Conservation (phyloP, 2,113 vertebrate species). For the Micromys minutus region DNA sequence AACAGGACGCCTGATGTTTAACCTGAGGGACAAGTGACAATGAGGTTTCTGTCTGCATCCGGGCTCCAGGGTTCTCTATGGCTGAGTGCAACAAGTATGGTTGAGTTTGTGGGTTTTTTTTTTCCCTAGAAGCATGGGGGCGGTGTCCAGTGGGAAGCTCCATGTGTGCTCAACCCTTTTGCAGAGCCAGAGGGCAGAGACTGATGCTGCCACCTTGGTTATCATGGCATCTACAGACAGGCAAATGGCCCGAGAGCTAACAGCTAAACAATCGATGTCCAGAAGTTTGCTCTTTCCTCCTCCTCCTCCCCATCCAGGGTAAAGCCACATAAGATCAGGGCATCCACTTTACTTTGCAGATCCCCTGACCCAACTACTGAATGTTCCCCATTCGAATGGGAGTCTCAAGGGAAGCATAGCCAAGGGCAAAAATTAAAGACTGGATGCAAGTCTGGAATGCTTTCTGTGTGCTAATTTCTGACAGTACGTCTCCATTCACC, state of each 20-base stretch:
- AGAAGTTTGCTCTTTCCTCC: neutral
- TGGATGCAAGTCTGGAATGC: neutral
- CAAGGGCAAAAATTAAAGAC: neutral
- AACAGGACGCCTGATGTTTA: neutral
- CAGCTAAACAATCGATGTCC: neutral
- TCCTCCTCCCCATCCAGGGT: neutral
- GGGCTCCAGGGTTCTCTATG: neutral
- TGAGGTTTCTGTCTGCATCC: fast-evolving
- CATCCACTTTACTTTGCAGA: neutral
- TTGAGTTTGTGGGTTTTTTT: no score
- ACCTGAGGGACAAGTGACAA: neutral
- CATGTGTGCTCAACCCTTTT: neutral
- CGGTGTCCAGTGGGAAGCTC: neutral
- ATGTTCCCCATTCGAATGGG: neutral
- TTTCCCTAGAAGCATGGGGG: neutral
- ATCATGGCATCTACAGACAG: neutral
- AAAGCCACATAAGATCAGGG: neutral
- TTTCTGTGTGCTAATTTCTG: neutral
- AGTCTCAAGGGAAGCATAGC: neutral
- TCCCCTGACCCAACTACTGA: neutral
- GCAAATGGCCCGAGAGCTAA: neutral
- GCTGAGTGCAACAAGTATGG: neutral
- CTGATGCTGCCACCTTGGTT: neutral
- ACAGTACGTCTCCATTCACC: neutral
- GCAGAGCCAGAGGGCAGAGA: neutral